Evolutionary conservation across 2,888 invertebrate genomes (phyloP).

Genomic region (Pimpla rufipes): DNA sequence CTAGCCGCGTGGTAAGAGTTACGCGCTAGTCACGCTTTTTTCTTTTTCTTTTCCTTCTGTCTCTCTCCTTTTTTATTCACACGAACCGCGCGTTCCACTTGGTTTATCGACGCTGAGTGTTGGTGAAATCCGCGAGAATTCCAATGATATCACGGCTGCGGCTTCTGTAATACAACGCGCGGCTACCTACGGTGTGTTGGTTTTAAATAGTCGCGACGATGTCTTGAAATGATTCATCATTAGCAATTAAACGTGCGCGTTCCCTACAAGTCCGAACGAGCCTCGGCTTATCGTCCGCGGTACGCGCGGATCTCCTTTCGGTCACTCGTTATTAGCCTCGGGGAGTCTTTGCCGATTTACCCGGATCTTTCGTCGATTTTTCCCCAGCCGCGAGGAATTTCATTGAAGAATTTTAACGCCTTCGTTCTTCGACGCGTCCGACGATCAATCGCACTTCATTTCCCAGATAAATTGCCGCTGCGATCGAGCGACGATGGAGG

Average conservation of each 20-base stretch:
- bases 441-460: constrained; percentile 36
- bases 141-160: constrained; percentile 37
- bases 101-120: background rate
- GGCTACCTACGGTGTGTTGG: constrained; percentile 32
- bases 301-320: constrained; percentile 54
- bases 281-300: constrained; percentile 52
- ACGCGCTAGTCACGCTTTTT: background rate
- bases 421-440: background rate
- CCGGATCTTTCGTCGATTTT: constrained; percentile 2
- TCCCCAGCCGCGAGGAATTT: background rate
- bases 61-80: background rate
- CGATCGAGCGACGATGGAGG: constrained; percentile 54
- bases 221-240: constrained; percentile 64
- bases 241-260: constrained; percentile 46
- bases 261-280: constrained; percentile 55
- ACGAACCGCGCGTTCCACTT: constrained; percentile 14
- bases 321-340: constrained; percentile 39
- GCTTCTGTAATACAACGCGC: constrained; percentile 1
- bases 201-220: constrained; percentile 50
- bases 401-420: background rate
- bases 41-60: no score
- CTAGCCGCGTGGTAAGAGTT: constrained; percentile 47
- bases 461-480: constrained; percentile 33
- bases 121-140: constrained; percentile 16
- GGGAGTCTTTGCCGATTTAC: background rate